A percentile compares a stretch with the other conserved stretches of the same genome.
phyloP scores from a whole-genome alignment of 2,113 vertebrate genomes.

The Procavia capensis region DNA sequence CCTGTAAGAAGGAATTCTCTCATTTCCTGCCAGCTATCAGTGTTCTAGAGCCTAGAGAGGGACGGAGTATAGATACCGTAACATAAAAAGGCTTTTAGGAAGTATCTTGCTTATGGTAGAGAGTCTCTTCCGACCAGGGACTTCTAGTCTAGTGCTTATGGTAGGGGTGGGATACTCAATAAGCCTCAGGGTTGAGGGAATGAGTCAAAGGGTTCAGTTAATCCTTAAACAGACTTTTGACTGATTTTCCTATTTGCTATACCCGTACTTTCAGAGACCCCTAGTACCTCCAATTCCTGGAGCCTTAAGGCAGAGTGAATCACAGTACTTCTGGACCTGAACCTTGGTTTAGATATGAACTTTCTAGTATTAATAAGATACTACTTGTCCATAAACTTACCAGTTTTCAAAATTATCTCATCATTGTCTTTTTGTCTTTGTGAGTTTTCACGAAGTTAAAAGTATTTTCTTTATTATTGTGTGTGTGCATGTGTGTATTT shows the following conservation, averaged over 20 bases:
- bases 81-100: background rate
- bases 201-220: background rate
- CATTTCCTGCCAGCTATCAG: background rate
- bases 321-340: background rate
- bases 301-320: background rate
- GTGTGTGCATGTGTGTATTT: background rate
- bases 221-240: background rate
- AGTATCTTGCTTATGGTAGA: background rate
- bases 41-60: background rate
- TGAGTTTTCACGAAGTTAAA: background rate
- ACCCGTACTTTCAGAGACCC: background rate
- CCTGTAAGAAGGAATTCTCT: background rate
- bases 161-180: background rate
- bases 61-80: background rate
- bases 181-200: background rate
- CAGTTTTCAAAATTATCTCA: background rate
- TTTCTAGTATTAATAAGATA: background rate
- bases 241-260: background rate
- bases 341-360: background rate
- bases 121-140: background rate
- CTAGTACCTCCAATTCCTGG: background rate
- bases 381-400: background rate
- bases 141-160: background rate
- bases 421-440: background rate
- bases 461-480: background rate